These are phyloP conservation scores for Synergus japonicus DNA, from an alignment of 2,888 invertebrate genomes.

Conservation along the genomic window DNA sequence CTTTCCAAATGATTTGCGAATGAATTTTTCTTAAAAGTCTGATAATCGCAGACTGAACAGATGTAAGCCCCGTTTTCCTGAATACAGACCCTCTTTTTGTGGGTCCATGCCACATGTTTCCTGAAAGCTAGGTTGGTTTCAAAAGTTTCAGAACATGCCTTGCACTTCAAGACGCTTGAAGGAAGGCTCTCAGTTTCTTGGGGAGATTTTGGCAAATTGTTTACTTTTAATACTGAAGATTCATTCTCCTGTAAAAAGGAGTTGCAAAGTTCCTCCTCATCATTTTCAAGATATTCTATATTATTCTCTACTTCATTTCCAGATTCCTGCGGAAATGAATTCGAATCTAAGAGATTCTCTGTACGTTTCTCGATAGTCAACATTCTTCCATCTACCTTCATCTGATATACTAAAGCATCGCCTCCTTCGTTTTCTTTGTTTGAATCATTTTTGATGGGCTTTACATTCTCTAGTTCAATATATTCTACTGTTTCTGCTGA, in stretches of 20 bases:
- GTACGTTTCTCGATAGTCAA: slow-evolving; percentile 67
- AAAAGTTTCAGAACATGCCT: slow-evolving; percentile 71
- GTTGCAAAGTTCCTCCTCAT: slow-evolving; percentile 14
- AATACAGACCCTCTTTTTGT: slow-evolving; percentile 73
- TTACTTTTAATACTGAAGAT: neutral
- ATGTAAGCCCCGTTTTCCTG: slow-evolving; percentile 72
- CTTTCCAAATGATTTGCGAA: slow-evolving; percentile 71
- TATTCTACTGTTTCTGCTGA: slow-evolving; percentile 49
- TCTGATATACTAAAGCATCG: slow-evolving; percentile 62
- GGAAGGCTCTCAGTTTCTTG: slow-evolving; percentile 35
- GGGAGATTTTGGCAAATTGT: neutral
- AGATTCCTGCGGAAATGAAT: slow-evolving; percentile 25
- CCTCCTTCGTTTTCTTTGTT: slow-evolving; percentile 37
- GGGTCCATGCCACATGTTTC: slow-evolving; percentile 75
- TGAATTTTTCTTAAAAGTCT: slow-evolving; percentile 68
- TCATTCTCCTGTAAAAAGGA: neutral
- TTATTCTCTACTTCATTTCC: slow-evolving; percentile 22
- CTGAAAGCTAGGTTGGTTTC: slow-evolving; percentile 66
- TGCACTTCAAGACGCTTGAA: slow-evolving; percentile 66
- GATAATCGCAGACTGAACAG: slow-evolving; percentile 73
- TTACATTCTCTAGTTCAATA: slow-evolving; percentile 52
- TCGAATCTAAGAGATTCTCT: slow-evolving; percentile 45
- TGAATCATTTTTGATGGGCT: slow-evolving; percentile 59
- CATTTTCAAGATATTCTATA: slow-evolving; percentile 26
- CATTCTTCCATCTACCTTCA: slow-evolving; percentile 67